Percentiles rank a stretch among this genome's conserved stretches.
Conservation (phyloP, 92 coral and sea anemone genomes). For the Pocillopora grandis region DNA sequence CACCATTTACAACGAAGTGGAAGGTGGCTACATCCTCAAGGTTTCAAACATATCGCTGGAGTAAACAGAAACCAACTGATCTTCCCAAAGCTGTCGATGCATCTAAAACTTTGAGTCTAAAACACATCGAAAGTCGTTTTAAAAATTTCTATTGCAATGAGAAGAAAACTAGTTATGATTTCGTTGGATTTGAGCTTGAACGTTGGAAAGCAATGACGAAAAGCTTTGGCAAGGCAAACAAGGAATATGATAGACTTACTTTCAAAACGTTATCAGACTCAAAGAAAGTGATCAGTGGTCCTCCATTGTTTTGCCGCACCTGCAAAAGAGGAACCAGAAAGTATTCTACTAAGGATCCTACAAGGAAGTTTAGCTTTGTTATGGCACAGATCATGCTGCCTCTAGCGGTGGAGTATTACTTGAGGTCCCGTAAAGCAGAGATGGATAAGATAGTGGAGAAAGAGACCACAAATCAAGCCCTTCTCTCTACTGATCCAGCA, state of each 20-base stretch:
- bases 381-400: slow-evolving; percentile 34
- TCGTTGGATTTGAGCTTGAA: slow-evolving; percentile 5
- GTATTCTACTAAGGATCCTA: slow-evolving; percentile 14
- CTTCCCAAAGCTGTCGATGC: slow-evolving; percentile 26
- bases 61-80: slow-evolving; percentile 29
- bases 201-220: slow-evolving; percentile 34
- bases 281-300: slow-evolving; percentile 23
- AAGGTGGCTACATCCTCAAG: not conserved
- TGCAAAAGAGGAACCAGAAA: slow-evolving; percentile 25
- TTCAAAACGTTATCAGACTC: not conserved
- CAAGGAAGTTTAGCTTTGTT: slow-evolving; percentile 48
- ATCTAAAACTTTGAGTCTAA: slow-evolving; percentile 12
- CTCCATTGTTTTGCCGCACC: slow-evolving; percentile 50
- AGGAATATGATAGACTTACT: slow-evolving; percentile 11
- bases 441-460: not conserved
- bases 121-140: slow-evolving; percentile 38
- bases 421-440: slow-evolving; percentile 35
- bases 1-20: slow-evolving; percentile 27
- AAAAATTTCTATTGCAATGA: slow-evolving; percentile 44
- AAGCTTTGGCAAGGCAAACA: slow-evolving; percentile 20
- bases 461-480: slow-evolving; percentile 1
- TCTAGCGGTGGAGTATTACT: slow-evolving; percentile 36
- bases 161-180: slow-evolving; percentile 34
- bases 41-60: slow-evolving; percentile 57
- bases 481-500: no score